These are phyloP conservation scores for Heliconius hortense DNA, from an alignment of 2,888 invertebrate genomes.

Conservation along the genomic window DNA sequence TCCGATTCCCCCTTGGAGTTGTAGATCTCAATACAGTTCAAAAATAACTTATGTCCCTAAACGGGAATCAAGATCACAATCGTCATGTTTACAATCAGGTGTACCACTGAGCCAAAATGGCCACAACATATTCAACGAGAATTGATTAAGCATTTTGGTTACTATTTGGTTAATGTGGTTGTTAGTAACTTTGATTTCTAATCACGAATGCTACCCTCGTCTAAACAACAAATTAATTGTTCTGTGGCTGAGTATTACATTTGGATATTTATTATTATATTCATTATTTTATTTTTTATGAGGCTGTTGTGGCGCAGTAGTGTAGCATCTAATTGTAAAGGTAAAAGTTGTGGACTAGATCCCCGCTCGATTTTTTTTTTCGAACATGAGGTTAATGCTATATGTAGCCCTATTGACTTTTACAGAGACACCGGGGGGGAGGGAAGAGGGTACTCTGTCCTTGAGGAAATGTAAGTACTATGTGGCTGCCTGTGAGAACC, in stretches of 20 bases:
- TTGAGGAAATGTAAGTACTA: too few relatives aligned
- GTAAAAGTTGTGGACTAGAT: background rate
- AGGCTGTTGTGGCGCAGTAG: background rate
- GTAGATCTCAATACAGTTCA: too few relatives aligned
- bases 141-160: background rate
- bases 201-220: background rate
- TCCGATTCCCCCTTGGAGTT: too few relatives aligned
- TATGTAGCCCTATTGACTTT: too few relatives aligned
- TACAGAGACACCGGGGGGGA: too few relatives aligned
- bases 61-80: background rate
- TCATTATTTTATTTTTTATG: background rate
- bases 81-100: background rate
- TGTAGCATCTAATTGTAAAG: background rate
- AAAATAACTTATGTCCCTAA: too few relatives aligned
- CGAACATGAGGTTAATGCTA: too few relatives aligned
- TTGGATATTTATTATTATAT: background rate
- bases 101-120: background rate
- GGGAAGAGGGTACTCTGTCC: too few relatives aligned
- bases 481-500: too few relatives aligned
- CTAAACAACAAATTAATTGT: background rate
- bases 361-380: rapidly evolving
- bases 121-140: too few relatives aligned
- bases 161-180: background rate
- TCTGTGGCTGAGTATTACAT: background rate
- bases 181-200: background rate